Conservation (phyloP, 2,797 vertebrate species). For the Monodelphis domestica region DNA sequence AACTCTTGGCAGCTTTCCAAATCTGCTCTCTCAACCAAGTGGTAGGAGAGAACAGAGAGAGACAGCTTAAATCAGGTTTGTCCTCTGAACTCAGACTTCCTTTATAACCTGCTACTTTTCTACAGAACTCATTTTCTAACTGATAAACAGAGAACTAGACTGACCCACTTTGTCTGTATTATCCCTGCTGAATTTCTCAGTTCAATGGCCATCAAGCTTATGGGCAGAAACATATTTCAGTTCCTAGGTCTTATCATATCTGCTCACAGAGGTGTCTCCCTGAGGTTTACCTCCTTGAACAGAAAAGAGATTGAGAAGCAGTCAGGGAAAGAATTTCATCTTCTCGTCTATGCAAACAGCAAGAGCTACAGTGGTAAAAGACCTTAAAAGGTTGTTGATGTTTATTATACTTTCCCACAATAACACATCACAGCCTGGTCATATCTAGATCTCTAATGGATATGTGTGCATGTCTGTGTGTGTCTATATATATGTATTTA, state of each 20-base stretch:
- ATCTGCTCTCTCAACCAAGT: neutral
- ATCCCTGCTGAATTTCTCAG: neutral
- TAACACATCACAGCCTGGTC: neutral
- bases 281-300: neutral
- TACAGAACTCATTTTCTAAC: constrained; percentile 6
- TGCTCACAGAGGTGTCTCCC: neutral
- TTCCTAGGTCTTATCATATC: neutral
- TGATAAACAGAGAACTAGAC: neutral
- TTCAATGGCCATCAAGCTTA: neutral
- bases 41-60: neutral
- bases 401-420: neutral
- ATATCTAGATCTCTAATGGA: neutral
- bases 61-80: neutral
- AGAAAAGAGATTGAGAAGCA: neutral
- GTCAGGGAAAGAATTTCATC: neutral
- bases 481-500: too few species aligned
- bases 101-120: constrained; percentile 2
- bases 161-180: neutral
- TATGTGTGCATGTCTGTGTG: neutral
- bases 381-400: neutral
- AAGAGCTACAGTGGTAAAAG: neutral
- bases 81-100: neutral
- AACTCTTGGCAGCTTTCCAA: neutral
- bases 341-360: neutral
- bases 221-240: neutral